Percentiles rank a stretch among this genome's conserved stretches.
phyloP scores from a whole-genome alignment of 64 coral and sea anemone genomes.

The Montipora efflorescens region DNA sequence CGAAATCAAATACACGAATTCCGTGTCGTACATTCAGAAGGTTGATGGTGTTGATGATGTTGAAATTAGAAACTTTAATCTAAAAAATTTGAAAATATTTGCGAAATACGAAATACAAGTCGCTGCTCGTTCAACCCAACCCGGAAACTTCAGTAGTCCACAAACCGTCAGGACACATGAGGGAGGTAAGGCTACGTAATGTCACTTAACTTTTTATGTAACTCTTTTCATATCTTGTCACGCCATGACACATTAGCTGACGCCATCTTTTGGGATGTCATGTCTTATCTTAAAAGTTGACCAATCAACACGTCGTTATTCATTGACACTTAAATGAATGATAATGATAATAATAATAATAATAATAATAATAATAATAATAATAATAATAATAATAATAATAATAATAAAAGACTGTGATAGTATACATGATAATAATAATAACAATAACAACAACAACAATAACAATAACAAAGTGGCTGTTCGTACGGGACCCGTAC shows the following conservation, averaged over 20 bases:
- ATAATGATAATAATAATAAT: neutral
- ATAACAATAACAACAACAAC: no score
- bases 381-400: no score
- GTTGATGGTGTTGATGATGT: no score
- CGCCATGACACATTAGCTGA: neutral
- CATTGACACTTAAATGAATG: neutral
- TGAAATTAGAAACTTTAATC: neutral
- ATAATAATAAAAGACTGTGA: no score
- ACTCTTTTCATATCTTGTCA: no score
- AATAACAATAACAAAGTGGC: no score
- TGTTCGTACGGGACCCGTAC: no score
- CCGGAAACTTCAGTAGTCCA: slow-evolving; percentile 42
- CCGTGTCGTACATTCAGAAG: no score
- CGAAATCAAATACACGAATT: neutral
- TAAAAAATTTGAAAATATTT: slow-evolving; percentile 20
- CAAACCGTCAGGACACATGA: neutral
- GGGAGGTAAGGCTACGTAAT: slow-evolving; percentile 10
- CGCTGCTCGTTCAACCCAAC: slow-evolving; percentile 15
- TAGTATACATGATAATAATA: no score
- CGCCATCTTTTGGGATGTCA: neutral
- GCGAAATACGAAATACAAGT: slow-evolving; percentile 44
- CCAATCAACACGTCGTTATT: neutral
- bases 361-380: no score
- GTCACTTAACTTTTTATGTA: no score
- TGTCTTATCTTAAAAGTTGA: neutral